Evolutionary conservation across 2,113 vertebrate genomes (phyloP).

Genomic region (Boleophthalmus pectinirostris): DNA sequence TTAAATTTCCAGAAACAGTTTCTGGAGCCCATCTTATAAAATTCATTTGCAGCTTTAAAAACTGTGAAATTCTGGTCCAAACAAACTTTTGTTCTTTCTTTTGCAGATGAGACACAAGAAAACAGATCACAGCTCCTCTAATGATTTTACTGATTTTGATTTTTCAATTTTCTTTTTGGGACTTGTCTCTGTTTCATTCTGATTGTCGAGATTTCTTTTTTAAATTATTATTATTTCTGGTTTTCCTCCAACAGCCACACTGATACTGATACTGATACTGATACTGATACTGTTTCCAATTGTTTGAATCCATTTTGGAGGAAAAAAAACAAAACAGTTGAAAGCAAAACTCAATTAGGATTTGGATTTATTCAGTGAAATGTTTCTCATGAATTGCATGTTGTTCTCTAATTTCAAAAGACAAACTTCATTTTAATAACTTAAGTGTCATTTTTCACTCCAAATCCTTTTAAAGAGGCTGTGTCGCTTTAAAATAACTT

Average conservation of each 20-base stretch:
- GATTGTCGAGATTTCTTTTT: slow-evolving; percentile 60
- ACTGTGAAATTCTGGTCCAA: slow-evolving; percentile 67
- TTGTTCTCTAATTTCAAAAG: slow-evolving; percentile 71
- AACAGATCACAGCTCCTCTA: slow-evolving; percentile 64
- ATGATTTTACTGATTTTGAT: slow-evolving; percentile 6
- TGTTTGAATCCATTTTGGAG: slow-evolving; percentile 59
- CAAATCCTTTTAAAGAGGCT: slow-evolving; percentile 79
- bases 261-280: too few species aligned
- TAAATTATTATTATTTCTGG: slow-evolving; percentile 43
- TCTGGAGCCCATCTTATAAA: slow-evolving; percentile 32
- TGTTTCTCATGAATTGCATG: slow-evolving; percentile 79
- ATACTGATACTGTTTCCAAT: slow-evolving; percentile 61
- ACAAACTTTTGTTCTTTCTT: slow-evolving; percentile 78
- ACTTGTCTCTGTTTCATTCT: slow-evolving; percentile 53
- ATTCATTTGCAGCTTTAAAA: slow-evolving; percentile 55
- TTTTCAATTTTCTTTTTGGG: slow-evolving; percentile 44
- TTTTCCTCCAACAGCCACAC: slow-evolving; percentile 55
- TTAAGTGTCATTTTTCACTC: slow-evolving; percentile 80
- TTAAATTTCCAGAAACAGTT: slow-evolving; percentile 10
- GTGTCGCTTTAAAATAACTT: slow-evolving; percentile 68
- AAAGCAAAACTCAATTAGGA: slow-evolving; percentile 62
- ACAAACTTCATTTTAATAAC: slow-evolving; percentile 78
- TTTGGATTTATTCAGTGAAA: slow-evolving; percentile 68
- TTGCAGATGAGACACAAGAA: slow-evolving; percentile 82
- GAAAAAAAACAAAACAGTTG: slow-evolving; percentile 49